These are phyloP conservation scores for Conus canariensis DNA, from an alignment of 2,888 invertebrate species.

Conservation along the genomic window DNA sequence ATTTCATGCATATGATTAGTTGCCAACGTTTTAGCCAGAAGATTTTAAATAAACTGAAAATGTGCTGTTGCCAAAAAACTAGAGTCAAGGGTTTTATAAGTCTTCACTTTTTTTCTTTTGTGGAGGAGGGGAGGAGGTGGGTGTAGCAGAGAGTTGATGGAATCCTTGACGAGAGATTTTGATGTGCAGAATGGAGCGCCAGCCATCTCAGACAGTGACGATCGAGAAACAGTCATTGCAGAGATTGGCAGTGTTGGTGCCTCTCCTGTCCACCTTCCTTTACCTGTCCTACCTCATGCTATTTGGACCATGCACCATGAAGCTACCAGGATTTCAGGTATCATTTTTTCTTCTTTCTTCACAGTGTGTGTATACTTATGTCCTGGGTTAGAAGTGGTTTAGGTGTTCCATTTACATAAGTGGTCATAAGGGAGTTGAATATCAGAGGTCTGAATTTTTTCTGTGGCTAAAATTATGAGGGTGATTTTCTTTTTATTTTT, in stretches of 20 bases:
- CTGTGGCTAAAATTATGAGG: too few species aligned
- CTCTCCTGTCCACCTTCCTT: constrained; percentile 42
- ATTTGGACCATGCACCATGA: constrained; percentile 43
- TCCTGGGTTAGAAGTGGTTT: too few species aligned
- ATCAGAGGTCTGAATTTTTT: too few species aligned
- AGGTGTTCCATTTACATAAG: too few species aligned
- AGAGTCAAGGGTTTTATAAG: background rate
- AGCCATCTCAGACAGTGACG: constrained; percentile 36
- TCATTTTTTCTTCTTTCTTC: background rate
- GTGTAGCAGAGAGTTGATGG: too few species aligned
- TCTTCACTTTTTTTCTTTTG: background rate
- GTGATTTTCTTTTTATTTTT: too few species aligned
- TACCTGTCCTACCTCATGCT: constrained; percentile 45
- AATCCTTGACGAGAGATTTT: background rate
- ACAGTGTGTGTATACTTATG: too few species aligned
- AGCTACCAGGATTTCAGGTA: constrained; percentile 36
- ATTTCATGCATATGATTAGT: too few species aligned
- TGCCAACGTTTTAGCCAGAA: background rate
- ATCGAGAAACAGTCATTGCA: constrained; percentile 44
- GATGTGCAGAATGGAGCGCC: background rate
- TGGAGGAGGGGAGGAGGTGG: too few species aligned
- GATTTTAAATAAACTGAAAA: too few species aligned
- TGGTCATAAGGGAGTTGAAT: too few species aligned
- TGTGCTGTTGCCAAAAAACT: too few species aligned
- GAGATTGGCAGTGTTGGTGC: constrained; percentile 44